Percentiles rank a stretch among this genome's conserved stretches.
Evolutionary conservation across 92 coral and sea anemone genomes (phyloP).

Genomic region (Epizoanthus rinbou): DNA sequence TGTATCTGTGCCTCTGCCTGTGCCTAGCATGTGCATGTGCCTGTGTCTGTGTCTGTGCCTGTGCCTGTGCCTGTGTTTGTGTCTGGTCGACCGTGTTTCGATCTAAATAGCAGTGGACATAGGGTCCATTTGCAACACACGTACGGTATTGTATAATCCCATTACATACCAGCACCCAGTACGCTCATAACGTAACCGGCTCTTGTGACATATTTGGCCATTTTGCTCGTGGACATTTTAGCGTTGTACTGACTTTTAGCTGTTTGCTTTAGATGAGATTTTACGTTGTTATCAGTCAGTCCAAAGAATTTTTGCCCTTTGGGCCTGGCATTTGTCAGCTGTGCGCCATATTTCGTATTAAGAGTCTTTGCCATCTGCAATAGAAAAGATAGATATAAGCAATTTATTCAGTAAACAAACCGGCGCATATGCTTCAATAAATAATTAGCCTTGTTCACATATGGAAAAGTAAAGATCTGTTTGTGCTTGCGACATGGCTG

Average conservation of each 20-base stretch:
- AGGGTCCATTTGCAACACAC: not conserved
- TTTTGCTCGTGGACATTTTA: slow-evolving; percentile 9
- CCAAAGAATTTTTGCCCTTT: slow-evolving; percentile 1
- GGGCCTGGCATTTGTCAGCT: not conserved
- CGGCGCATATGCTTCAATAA: not conserved
- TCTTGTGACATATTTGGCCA: not conserved
- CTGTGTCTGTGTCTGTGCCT: too few species aligned
- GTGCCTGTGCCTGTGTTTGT: too few species aligned
- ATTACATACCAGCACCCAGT: not conserved
- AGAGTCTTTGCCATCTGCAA: not conserved
- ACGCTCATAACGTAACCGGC: not conserved
- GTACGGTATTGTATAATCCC: not conserved
- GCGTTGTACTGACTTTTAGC: not conserved
- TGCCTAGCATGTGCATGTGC: too few species aligned
- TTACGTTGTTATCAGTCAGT: not conserved
- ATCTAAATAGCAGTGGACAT: too few species aligned
- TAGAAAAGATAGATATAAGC: not conserved
- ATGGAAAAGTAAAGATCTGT: too few species aligned
- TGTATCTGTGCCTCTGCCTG: too few species aligned
- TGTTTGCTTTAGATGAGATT: slow-evolving; percentile 1
- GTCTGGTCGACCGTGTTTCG: too few species aligned
- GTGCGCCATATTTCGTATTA: not conserved
- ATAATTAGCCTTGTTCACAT: too few species aligned
- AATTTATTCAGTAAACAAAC: not conserved
- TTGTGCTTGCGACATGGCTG: too few species aligned